Evolutionary conservation across 2,797 vertebrate genomes (phyloP), one percentile per base, ranked within the genome.

Genomic region (Amblyraja radiata): DNA sequence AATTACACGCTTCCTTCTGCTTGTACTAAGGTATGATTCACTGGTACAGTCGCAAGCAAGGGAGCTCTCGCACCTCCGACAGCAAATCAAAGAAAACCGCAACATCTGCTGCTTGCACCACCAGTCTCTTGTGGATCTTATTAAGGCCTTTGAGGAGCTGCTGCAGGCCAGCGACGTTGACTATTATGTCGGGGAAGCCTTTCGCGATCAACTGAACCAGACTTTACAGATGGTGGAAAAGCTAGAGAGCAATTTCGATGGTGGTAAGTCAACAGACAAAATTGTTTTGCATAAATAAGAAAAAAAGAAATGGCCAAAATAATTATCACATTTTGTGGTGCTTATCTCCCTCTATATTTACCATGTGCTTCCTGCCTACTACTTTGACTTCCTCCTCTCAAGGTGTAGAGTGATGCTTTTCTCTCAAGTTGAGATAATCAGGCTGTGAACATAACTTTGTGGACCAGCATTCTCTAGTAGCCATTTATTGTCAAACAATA

Each of bases 1-100:
- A 74, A 76, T 92, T 11, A 9, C 5, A 58, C 11, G 54, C n/a
- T 73, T 76, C 25, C 18, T 10, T 76, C 36, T 92, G 39, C 18
- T 28, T 92, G 95, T 95, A 93, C 94, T 93, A 95, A 99, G 98
- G 83, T 97, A 98, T 7, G 96, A 98, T 94, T 97, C 97, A 5
- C 96, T 98, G 93, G 97, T 98, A 93, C 97, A 97, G 94, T 98
- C 97, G 0, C 98, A 98, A 95, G 97, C 97, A 92, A 96, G 95
- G 93, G 98, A 99, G 94, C 96, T 98, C 94, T 98, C 97, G 36
- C 96, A 97, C 93, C 97, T 98, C 61, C 96, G 96, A 94, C 97
- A 97, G 94, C 98, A 98, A 95, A 97, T 99, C 94, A 97, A 97
- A 95, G 97, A 98, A 93, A 96, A 97, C 94, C 96, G 94, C 8